These are phyloP conservation scores for Catocala nupta DNA, from an alignment of 2,888 invertebrate species.

Conservation along the genomic window DNA sequence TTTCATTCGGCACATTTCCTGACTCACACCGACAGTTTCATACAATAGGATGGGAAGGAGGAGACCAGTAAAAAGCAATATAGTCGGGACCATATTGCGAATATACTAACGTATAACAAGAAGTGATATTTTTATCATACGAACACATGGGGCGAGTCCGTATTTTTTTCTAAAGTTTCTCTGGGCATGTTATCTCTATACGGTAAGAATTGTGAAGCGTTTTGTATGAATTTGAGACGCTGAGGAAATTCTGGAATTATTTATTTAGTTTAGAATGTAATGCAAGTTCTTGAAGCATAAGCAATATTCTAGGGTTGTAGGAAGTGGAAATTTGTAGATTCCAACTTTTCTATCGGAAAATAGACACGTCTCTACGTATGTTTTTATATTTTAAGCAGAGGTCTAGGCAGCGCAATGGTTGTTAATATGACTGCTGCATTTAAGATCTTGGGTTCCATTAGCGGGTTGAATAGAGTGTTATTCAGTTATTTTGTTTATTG, in stretches of 20 bases:
- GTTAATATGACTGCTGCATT: too few species aligned
- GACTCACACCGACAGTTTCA: slow-evolving; percentile 25
- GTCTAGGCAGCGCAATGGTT: too few species aligned
- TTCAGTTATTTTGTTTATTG: too few species aligned
- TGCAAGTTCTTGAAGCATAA: too few species aligned
- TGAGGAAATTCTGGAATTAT: slow-evolving; percentile 1
- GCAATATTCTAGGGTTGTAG: too few species aligned
- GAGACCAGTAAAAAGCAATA: slow-evolving; percentile 59
- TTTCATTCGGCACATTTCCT: slow-evolving; percentile 11
- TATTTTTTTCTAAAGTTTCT: slow-evolving; percentile 27
- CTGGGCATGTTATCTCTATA: slow-evolving; percentile 20
- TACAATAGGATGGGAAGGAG: slow-evolving; percentile 50
- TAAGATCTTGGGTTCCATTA: too few species aligned
- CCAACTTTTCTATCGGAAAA: too few species aligned
- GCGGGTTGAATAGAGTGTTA: too few species aligned
- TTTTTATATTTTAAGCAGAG: too few species aligned
- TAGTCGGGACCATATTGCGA: slow-evolving; percentile 63
- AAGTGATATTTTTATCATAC: slow-evolving; percentile 57
- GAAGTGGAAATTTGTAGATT: too few species aligned
- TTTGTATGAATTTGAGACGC: slow-evolving; percentile 3
- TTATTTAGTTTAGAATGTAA: neutral
- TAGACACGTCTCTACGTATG: too few species aligned
- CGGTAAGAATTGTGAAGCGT: slow-evolving; percentile 3
- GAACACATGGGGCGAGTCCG: slow-evolving; percentile 42
- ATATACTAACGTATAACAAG: slow-evolving; percentile 45